A percentile compares a stretch with the other conserved stretches of the same genome.
Conservation (phyloP, 2,797 vertebrate species). For the Alcedo quadribrachys region DNA sequence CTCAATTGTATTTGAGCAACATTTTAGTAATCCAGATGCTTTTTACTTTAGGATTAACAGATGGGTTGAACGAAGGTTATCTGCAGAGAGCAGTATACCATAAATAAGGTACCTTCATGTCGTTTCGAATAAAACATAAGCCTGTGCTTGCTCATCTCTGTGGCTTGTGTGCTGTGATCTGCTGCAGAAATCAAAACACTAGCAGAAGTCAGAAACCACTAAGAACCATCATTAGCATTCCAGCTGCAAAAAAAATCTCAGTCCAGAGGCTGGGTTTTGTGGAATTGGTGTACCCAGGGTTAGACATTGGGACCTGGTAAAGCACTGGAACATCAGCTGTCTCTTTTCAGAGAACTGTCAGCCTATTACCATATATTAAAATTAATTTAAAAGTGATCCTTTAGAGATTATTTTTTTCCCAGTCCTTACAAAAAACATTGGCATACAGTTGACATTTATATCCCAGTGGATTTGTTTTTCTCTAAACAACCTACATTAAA, state of each 20-base stretch:
- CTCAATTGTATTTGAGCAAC: constrained; percentile 45
- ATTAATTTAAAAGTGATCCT: constrained; percentile 72
- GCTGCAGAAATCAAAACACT: constrained; percentile 9
- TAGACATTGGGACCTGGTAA: constrained; percentile 52
- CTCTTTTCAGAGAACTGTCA: constrained; percentile 71
- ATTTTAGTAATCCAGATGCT: constrained; percentile 51
- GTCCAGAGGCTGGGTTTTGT: constrained; percentile 69
- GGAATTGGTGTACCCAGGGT: constrained; percentile 36
- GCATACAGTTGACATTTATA: constrained; percentile 56
- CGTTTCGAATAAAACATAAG: constrained; percentile 43
- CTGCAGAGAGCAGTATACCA: background rate
- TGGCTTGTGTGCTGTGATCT: constrained; percentile 27
- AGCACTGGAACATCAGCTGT: constrained; percentile 67
- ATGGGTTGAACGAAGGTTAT: background rate
- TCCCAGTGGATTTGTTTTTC: background rate
- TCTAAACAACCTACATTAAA: background rate
- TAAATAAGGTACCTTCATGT: constrained; percentile 54
- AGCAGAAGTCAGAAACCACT: constrained; percentile 38
- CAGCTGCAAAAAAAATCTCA: constrained; percentile 54
- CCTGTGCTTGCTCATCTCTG: constrained; percentile 5
- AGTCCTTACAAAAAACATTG: constrained; percentile 52
- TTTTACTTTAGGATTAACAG: constrained; percentile 32
- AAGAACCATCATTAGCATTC: constrained; percentile 51
- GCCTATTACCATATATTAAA: constrained; percentile 75
- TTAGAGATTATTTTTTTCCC: constrained; percentile 44